phyloP scores from a whole-genome alignment of 2,888 invertebrate genomes.

The Drosophila dives region DNA sequence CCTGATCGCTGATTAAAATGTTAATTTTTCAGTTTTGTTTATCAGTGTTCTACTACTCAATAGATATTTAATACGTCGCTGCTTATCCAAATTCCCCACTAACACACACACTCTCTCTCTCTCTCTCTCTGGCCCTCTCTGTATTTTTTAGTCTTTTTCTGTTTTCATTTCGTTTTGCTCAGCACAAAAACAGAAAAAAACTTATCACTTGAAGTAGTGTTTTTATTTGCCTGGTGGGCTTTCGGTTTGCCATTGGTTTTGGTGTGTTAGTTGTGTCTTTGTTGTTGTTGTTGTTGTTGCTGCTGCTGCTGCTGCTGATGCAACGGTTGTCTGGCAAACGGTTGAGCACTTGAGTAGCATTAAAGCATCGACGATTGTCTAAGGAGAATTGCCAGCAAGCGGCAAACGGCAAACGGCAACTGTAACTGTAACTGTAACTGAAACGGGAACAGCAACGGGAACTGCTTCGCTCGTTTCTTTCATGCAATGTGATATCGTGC shows the following conservation, averaged over 20 bases:
- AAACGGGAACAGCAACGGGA: neutral
- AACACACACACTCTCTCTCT: neutral
- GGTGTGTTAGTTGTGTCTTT: slow-evolving; percentile 38
- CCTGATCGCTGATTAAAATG: slow-evolving; percentile 1
- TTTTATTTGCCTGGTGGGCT: slow-evolving; percentile 51
- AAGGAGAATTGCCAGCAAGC: slow-evolving; percentile 31
- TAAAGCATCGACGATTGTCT: slow-evolving; percentile 72
- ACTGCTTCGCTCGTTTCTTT: neutral
- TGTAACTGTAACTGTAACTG: neutral
- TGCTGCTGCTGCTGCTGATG: slow-evolving; percentile 30
- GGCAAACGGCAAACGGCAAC: neutral
- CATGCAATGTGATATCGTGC: neutral
- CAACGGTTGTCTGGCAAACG: slow-evolving; percentile 53
- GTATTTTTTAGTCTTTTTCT: slow-evolving; percentile 15
- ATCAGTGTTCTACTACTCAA: slow-evolving; percentile 29
- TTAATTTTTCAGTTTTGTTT: slow-evolving; percentile 26
- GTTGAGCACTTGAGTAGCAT: slow-evolving; percentile 73
- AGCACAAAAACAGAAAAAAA: slow-evolving; percentile 56
- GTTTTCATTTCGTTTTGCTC: slow-evolving; percentile 18
- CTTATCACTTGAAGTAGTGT: slow-evolving; percentile 68
- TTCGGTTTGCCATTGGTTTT: slow-evolving; percentile 31
- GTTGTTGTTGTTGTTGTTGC: slow-evolving; percentile 30
- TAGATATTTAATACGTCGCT: slow-evolving; percentile 22
- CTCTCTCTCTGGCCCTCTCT: neutral
- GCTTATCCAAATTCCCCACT: neutral